These are phyloP conservation scores for Bradypus variegatus DNA, from an alignment of 2,797 vertebrate genomes.

Conservation along the genomic window DNA sequence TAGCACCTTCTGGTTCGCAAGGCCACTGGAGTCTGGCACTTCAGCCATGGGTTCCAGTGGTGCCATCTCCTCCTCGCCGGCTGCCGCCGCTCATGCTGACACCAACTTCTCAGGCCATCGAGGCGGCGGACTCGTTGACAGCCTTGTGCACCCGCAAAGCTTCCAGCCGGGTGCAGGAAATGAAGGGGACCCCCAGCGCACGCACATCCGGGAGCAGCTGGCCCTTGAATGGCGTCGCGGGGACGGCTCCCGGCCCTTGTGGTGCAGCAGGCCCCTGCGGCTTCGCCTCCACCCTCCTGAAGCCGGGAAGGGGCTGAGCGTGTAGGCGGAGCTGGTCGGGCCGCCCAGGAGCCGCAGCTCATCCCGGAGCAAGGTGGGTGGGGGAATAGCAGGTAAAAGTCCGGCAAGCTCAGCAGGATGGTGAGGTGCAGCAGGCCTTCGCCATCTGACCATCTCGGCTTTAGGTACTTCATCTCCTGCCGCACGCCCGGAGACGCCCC, in stretches of 20 bases:
- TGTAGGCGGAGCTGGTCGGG: conserved; percentile 76
- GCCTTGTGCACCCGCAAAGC: too few relatives aligned
- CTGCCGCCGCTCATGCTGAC: conserved; percentile 1
- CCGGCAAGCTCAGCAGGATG: conserved; percentile 82
- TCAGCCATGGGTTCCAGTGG: conserved; percentile 1
- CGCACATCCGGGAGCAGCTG: too few relatives aligned
- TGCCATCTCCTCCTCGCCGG: conserved; percentile 16
- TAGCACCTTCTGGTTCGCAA: conserved; percentile 15
- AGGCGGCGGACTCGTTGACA: background rate
- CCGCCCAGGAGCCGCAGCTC: conserved; percentile 57
- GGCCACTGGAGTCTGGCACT: too few relatives aligned
- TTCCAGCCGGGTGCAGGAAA: too few relatives aligned
- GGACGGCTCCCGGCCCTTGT: conserved; percentile 80
- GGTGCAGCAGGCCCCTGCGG: conserved; percentile 72
- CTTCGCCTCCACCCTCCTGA: conserved; percentile 75
- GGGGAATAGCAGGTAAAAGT: conserved; percentile 76
- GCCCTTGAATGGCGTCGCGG: conserved; percentile 73
- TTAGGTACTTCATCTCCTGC: conserved; percentile 47
- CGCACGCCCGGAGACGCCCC: background rate
- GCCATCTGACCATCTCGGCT: conserved; percentile 72
- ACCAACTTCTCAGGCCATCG: conserved; percentile 17
- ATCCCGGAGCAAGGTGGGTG: conserved; percentile 74
- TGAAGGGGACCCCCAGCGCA: too few relatives aligned
- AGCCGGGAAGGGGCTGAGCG: conserved; percentile 75
- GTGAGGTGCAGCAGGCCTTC: conserved; percentile 83